Conservation (phyloP, 2,888 invertebrate genomes). For the Philereme vetulata region DNA sequence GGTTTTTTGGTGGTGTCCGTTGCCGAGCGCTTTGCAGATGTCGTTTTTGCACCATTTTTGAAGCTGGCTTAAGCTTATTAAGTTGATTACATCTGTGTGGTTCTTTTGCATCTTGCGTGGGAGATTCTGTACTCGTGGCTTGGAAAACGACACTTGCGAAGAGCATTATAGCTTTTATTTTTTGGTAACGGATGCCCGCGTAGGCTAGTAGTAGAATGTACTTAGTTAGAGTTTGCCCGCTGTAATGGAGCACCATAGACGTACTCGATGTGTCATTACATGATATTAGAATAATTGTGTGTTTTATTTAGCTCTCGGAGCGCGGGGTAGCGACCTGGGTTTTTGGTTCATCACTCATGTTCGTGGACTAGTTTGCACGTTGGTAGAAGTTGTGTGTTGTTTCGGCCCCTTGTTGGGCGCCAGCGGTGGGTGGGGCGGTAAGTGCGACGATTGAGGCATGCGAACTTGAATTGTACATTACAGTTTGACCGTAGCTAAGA, state of each 20-base stretch:
- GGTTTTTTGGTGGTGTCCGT: conserved; percentile 55
- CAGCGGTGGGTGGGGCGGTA: conserved; percentile 43
- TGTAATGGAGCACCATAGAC: conserved; percentile 76
- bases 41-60: conserved; percentile 23
- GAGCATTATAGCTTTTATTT: conserved; percentile 33
- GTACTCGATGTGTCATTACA: conserved; percentile 80
- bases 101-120: conserved; percentile 9
- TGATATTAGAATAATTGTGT: conserved; percentile 80
- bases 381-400: conserved; percentile 55
- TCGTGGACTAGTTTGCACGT: conserved; percentile 52
- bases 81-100: conserved; percentile 21
- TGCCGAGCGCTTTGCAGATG: conserved; percentile 32
- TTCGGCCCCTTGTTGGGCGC: conserved; percentile 57
- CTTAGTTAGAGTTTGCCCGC: conserved; percentile 78
- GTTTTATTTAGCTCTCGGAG: conserved; percentile 76
- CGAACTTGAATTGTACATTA: conserved; percentile 37
- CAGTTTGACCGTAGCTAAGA: conserved; percentile 25
- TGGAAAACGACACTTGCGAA: conserved; percentile 29
- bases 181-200: conserved; percentile 56
- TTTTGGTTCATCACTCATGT: conserved; percentile 43
- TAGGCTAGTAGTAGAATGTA: conserved; percentile 66
- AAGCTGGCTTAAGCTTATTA: conserved; percentile 19
- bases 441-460: conserved; percentile 41
- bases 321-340: conserved; percentile 54
- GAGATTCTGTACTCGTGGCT: conserved; percentile 26